A percentile compares a stretch with the other conserved stretches of the same genome.
These are phyloP conservation scores for Drosophila nannoptera DNA, from an alignment of 1,140 invertebrate genomes.

Conservation along the genomic window DNA sequence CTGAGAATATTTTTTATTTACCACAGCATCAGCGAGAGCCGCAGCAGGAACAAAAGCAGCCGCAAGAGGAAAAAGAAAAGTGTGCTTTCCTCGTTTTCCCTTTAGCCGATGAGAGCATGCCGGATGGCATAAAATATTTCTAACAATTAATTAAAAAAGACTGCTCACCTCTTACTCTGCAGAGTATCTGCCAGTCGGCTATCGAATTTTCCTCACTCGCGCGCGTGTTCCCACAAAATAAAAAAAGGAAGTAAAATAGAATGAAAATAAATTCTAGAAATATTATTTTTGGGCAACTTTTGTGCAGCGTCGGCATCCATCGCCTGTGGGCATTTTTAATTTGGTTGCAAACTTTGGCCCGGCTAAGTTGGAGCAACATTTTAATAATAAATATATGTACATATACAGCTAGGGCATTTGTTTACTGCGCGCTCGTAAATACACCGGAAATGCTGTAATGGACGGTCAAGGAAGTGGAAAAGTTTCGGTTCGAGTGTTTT, in stretches of 20 bases:
- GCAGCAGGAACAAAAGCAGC: not conserved
- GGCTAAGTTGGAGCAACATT: conserved; percentile 64
- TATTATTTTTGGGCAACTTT: conserved; percentile 60
- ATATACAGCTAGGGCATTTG: conserved; percentile 7
- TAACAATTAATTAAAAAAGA: not conserved
- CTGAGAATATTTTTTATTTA: conserved; percentile 58
- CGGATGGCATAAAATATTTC: too few relatives aligned
- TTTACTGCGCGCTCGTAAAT: conserved; percentile 40
- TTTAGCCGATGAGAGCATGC: not conserved
- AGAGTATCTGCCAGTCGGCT: conserved; percentile 7
- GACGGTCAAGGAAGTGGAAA: conserved; percentile 36
- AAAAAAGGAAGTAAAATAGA: conserved; percentile 6
- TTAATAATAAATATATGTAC: conserved; percentile 69
- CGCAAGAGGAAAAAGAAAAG: not conserved
- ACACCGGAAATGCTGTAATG: conserved; percentile 64
- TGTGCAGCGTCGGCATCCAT: conserved; percentile 48
- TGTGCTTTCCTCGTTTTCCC: not conserved
- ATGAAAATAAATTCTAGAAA: conserved; percentile 43
- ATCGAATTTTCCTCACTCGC: conserved; percentile 23
- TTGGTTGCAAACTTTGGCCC: conserved; percentile 60
- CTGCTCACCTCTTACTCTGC: not conserved
- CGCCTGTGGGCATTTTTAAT: conserved; percentile 60
- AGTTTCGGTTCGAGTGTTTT: conserved; percentile 7
- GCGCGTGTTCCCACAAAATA: conserved; percentile 17
- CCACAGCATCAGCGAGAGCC: conserved; percentile 15